Conservation (phyloP, 2,797 vertebrate genomes). For the Cyclura pinguis region DNA sequence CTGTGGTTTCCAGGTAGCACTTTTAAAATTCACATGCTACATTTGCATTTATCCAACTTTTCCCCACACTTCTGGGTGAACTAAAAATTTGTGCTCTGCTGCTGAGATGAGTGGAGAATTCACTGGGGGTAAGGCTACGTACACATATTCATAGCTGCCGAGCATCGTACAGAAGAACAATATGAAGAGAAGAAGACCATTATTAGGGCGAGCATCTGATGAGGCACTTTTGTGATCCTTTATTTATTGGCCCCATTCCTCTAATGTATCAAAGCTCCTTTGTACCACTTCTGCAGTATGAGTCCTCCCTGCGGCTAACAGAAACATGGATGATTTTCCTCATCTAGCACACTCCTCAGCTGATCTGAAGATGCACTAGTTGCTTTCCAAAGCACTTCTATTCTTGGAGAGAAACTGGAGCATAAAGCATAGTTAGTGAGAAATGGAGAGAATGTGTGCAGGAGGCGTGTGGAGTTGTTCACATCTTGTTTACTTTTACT, state of each 20-base stretch:
- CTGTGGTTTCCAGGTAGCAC: background rate
- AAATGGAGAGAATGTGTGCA: background rate
- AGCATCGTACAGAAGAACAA: background rate
- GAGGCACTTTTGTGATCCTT: background rate
- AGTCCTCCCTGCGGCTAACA: conserved; percentile 4
- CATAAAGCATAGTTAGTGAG: background rate
- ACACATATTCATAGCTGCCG: background rate
- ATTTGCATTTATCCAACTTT: conserved; percentile 19
- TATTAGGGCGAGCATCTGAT: background rate
- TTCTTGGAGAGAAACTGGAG: background rate
- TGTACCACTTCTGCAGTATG: conserved; percentile 23
- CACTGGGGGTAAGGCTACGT: background rate
- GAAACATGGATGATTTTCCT: background rate
- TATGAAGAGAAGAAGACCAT: background rate
- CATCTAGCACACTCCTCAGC: background rate
- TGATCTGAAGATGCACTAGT: background rate
- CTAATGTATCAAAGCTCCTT: conserved; percentile 18
- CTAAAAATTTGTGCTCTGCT: conserved; percentile 1
- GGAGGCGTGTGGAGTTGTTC: too few relatives aligned
- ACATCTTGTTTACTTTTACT: background rate
- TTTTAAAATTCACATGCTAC: background rate
- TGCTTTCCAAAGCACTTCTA: background rate
- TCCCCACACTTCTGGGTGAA: background rate
- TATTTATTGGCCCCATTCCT: background rate
- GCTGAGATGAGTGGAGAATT: conserved; percentile 16